phyloP scores from a whole-genome alignment of 1,140 invertebrate genomes.

The Manduca sexta region DNA sequence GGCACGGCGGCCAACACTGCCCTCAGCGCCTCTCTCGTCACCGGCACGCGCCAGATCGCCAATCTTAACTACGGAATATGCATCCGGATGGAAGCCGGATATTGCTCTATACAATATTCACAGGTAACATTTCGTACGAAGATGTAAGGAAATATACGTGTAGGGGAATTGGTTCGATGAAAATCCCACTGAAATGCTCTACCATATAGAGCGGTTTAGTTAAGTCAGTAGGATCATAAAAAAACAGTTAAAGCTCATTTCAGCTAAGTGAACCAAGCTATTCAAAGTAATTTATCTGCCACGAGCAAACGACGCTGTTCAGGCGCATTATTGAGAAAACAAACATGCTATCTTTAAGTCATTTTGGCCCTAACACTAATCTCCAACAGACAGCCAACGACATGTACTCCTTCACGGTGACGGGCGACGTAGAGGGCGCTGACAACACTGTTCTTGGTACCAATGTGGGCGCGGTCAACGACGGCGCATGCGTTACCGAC shows the following conservation, averaged over 20 bases:
- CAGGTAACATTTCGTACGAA: too few relatives aligned
- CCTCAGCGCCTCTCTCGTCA: constrained; percentile 49
- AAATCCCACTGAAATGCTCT: too few relatives aligned
- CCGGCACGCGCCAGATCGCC: constrained; percentile 81
- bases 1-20: constrained; percentile 74
- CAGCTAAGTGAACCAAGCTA: too few relatives aligned
- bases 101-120: constrained; percentile 79
- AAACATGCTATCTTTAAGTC: too few relatives aligned
- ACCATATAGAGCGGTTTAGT: too few relatives aligned
- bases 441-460: constrained; percentile 74
- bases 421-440: constrained; percentile 77
- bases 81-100: constrained; percentile 78
- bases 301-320: too few relatives aligned
- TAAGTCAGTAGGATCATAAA: too few relatives aligned
- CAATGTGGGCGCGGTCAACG: constrained; percentile 66
- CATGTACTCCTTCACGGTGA: constrained; percentile 80
- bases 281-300: too few relatives aligned
- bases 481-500: constrained; percentile 77
- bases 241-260: too few relatives aligned
- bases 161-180: too few relatives aligned
- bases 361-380: neutral
- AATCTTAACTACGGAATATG: constrained; percentile 86
- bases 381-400: constrained; percentile 58
- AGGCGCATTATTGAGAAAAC: too few relatives aligned
- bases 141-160: too few relatives aligned